Evolutionary conservation across 1,140 invertebrate species (phyloP).

Genomic region (Zaprionus camerounensis): DNA sequence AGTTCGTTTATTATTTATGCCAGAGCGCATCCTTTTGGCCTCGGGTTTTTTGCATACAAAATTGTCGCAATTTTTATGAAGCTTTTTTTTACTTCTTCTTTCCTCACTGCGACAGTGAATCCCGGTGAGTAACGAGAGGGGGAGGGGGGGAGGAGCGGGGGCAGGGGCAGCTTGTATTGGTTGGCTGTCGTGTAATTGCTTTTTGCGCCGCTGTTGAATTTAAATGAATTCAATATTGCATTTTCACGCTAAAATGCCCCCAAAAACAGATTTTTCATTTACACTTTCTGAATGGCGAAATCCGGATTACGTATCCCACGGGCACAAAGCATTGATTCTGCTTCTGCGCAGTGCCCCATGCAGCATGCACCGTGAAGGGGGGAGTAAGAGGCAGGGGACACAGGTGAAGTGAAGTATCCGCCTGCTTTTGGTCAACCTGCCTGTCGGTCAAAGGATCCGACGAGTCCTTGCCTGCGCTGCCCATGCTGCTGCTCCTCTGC

Average conservation of each 20-base stretch:
- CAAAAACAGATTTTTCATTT: slow-evolving; percentile 84
- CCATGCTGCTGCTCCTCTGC: too few relatives aligned
- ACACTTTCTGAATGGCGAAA: slow-evolving; percentile 84
- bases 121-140: neutral
- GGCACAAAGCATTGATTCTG: slow-evolving; percentile 79
- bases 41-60: slow-evolving; percentile 63
- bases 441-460: slow-evolving; percentile 67
- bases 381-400: neutral
- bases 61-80: slow-evolving; percentile 63
- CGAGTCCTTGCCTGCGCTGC: neutral
- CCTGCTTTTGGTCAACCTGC: slow-evolving; percentile 10
- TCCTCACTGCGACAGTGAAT: slow-evolving; percentile 3
- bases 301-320: slow-evolving; percentile 83
- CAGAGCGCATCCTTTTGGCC: slow-evolving; percentile 26
- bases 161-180: neutral
- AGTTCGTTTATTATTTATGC: slow-evolving; percentile 64
- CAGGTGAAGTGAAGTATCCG: slow-evolving; percentile 1
- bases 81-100: slow-evolving; percentile 37
- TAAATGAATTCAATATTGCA: slow-evolving; percentile 84
- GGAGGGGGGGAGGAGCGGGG: neutral
- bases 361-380: neutral
- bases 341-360: slow-evolving; percentile 63
- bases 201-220: slow-evolving; percentile 75
- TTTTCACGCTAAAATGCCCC: slow-evolving; percentile 84
- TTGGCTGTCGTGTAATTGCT: slow-evolving; percentile 73